Evolutionary conservation across 2,888 invertebrate species (phyloP).

Genomic region (Neoscelio sp.): DNA sequence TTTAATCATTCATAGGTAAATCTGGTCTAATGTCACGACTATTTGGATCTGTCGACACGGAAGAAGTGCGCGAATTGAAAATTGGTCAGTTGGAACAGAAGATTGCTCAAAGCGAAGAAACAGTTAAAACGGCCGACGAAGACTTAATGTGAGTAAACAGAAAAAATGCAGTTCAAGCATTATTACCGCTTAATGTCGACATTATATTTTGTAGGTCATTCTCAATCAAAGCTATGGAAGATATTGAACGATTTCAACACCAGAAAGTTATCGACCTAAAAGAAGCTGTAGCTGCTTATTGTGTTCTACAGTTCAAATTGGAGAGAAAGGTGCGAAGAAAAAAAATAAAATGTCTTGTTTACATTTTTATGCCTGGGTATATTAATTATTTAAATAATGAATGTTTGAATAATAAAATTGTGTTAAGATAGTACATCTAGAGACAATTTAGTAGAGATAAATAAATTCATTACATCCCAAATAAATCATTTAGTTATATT

Average conservation of each 20-base stretch:
- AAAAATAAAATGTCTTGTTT: no score
- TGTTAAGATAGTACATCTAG: no score
- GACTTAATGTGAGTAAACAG: conserved; percentile 85
- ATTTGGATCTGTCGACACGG: conserved; percentile 90
- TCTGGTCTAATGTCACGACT: conserved; percentile 89
- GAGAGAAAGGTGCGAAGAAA: conserved; percentile 92
- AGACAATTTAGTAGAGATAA: no score
- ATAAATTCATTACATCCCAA: no score
- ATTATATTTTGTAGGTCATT: conserved; percentile 85
- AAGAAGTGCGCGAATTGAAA: conserved; percentile 89
- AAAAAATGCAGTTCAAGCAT: conserved; percentile 22
- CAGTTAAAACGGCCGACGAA: conserved; percentile 85
- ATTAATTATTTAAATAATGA: no score
- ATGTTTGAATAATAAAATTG: no score
- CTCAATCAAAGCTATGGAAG: conserved; percentile 87
- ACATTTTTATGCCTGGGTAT: no score
- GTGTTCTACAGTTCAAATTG: conserved; percentile 89
- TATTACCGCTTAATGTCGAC: neutral
- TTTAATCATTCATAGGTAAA: conserved; percentile 83
- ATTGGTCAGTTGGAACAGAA: conserved; percentile 88
- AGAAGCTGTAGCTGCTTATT: conserved; percentile 88
- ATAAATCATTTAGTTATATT: no score
- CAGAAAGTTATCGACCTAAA: conserved; percentile 89
- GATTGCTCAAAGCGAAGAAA: conserved; percentile 86
- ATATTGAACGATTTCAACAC: conserved; percentile 89